These are phyloP conservation scores for Ctenicera cuprea DNA, from an alignment of 2,888 invertebrate genomes.

Conservation along the genomic window DNA sequence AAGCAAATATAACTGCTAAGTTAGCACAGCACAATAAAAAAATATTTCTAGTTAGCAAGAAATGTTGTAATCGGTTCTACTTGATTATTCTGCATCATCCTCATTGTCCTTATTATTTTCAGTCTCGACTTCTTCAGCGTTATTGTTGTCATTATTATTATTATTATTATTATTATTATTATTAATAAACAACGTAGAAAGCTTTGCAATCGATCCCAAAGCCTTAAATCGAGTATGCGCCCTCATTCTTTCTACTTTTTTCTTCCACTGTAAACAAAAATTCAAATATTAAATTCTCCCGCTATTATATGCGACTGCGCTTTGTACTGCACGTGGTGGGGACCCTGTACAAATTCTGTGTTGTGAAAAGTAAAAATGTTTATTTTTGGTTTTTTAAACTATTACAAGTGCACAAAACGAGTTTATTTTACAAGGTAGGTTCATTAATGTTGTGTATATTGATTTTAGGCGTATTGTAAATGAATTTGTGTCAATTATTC, in stretches of 20 bases:
- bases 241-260: slow-evolving; percentile 79
- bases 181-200: slow-evolving; percentile 70
- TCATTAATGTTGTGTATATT: not conserved
- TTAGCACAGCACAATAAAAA: too few species aligned
- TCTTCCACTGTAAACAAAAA: slow-evolving; percentile 78
- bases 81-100: slow-evolving; percentile 7
- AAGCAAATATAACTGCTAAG: too few species aligned
- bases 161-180: slow-evolving; percentile 47
- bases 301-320: slow-evolving; percentile 8
- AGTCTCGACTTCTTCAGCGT: not conserved
- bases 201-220: slow-evolving; percentile 78
- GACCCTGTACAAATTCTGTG: slow-evolving; percentile 6
- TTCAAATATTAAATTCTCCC: slow-evolving; percentile 21
- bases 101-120: not conserved
- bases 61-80: too few species aligned
- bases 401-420: not conserved
- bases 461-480: too few species aligned
- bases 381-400: not conserved
- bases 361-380: slow-evolving; percentile 21
- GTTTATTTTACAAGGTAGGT: not conserved
- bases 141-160: too few species aligned
- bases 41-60: too few species aligned
- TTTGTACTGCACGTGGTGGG: slow-evolving; percentile 8
- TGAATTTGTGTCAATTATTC: too few species aligned
- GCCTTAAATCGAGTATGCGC: slow-evolving; percentile 82